These are phyloP conservation scores for Mimachlamys varia DNA, from an alignment of 2,888 invertebrate species.

Conservation along the genomic window DNA sequence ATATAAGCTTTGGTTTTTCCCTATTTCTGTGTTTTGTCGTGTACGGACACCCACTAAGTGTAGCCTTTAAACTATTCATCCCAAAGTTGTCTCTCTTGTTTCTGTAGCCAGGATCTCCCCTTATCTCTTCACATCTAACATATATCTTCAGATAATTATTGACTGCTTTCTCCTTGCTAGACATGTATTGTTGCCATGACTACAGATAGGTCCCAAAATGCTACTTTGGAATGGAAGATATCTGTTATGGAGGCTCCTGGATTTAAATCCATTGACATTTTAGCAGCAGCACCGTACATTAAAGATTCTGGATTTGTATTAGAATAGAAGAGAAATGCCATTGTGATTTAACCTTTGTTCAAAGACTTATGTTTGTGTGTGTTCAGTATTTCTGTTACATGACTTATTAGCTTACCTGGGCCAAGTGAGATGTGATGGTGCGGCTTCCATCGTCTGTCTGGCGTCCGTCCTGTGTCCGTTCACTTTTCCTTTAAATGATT, in stretches of 20 bases:
- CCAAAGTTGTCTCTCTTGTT: neutral
- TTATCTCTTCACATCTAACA: neutral
- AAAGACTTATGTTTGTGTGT: neutral
- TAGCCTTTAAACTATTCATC: too few species aligned
- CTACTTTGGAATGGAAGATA: neutral
- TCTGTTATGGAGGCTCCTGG: slow-evolving; percentile 1
- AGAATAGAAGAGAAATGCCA: neutral
- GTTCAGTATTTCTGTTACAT: too few species aligned
- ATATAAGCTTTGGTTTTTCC: too few species aligned
- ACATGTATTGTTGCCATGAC: slow-evolving; percentile 7
- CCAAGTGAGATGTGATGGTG: too few species aligned
- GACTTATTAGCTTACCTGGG: too few species aligned
- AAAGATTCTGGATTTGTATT: neutral
- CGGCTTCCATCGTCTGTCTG: too few species aligned
- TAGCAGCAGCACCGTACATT: neutral
- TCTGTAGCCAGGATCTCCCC: neutral
- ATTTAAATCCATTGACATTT: slow-evolving; percentile 19
- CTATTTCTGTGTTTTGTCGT: too few species aligned
- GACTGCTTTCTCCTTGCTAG: neutral
- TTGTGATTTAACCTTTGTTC: slow-evolving; percentile 5
- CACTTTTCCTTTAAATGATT: too few species aligned
- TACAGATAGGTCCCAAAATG: slow-evolving; percentile 29
- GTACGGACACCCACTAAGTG: too few species aligned
- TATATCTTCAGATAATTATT: slow-evolving; percentile 9
- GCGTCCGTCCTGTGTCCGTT: too few species aligned